Conservation (phyloP, 2,113 vertebrate species). For the Equus przewalskii region DNA sequence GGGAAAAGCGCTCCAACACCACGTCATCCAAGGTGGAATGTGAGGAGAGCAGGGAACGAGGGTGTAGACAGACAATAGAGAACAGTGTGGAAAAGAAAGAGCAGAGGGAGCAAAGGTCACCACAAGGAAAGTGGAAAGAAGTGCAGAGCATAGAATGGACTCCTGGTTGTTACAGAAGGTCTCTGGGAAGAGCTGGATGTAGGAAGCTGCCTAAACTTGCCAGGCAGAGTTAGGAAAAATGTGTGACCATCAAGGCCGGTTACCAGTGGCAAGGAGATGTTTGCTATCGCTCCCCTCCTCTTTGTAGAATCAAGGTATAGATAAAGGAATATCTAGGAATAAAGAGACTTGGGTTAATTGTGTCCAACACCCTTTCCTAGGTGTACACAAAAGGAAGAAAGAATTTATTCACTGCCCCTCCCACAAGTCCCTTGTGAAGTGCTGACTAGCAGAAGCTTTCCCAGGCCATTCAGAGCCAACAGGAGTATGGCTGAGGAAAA, state of each 20-base stretch:
- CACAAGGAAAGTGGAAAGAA: neutral
- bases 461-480: neutral
- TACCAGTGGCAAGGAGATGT: neutral
- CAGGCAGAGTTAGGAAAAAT: neutral
- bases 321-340: neutral
- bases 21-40: neutral
- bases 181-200: neutral
- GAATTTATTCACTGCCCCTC: neutral
- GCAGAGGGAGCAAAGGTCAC: neutral
- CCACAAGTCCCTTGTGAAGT: neutral
- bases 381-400: neutral
- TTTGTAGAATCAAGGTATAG: neutral
- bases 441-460: neutral
- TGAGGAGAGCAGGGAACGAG: accelerated
- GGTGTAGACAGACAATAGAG: neutral
- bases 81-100: neutral
- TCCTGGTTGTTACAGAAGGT: neutral
- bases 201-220: neutral
- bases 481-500: neutral
- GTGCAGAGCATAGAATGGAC: neutral
- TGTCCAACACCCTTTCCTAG: neutral
- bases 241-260: neutral
- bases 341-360: neutral
- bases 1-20: neutral
- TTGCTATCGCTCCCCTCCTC: neutral